Base-by-base conservation (phyloP, 2,888 invertebrate species). In the Drosophila planitibia region DNA sequence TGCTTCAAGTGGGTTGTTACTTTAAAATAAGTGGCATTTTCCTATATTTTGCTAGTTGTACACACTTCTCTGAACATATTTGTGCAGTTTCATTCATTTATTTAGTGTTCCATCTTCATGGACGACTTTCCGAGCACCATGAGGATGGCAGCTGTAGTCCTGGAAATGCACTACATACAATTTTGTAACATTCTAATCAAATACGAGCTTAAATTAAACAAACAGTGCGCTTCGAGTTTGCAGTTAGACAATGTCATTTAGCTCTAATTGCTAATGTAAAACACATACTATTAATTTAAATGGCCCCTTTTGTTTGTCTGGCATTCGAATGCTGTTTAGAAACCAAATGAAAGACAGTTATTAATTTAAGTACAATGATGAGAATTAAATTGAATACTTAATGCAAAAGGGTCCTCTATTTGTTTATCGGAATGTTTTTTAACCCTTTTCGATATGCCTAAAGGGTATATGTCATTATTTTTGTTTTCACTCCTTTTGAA, bases 381-480 rank as follows among this genome's bases (percentile, higher is more conserved):
- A 12, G 28, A 47, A 65, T 47, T 49, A 41, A 76, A 63, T 66
- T 63, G 52, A 71, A 51, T 75, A 47, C 35, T 49, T 61, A 5
- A 47, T 9, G 12, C 16, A 35, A 12, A 52, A 37, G 25, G 28
- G 28, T 58, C 44, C 41, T 30, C 52, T 16, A 62, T 65, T 70
- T 75, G 49, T 70, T 60, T 32, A 71, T 47, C n/a, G 10, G 25
- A 62, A 37, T 61, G 55, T 4, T 22, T 22, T 59, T 28, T 19
- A 33, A n/a, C n/a, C 33, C 16, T 57, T 55, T 52, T 32, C 14
- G 28, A 19, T 22, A 35, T 25, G 51, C 33, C 30, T 47, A 76
- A 67, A 62, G 30, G 63, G 33, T 28, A 28, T 58, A 5, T 14
- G 9, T 9, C 16, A 12, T 6, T 12, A 16, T 4, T 41, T 55